Evolutionary conservation across 2,888 invertebrate species (phyloP).

Genomic region (Oithona nana): DNA sequence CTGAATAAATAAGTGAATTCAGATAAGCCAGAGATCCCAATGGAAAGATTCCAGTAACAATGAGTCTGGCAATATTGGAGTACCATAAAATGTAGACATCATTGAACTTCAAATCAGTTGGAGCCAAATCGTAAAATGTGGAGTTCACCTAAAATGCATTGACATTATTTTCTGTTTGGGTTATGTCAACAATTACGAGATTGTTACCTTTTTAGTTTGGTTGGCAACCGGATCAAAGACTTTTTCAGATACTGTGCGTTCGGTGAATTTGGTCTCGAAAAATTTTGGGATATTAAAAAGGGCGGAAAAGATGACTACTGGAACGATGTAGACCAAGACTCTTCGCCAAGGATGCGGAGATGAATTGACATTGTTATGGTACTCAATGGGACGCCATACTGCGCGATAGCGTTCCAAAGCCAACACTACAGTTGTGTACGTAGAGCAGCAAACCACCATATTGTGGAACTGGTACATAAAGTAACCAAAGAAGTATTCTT

Average conservation of each 20-base stretch:
- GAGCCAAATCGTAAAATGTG: not conserved
- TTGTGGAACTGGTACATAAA: conserved; percentile 16
- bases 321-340: conserved; percentile 5
- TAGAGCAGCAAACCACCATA: conserved; percentile 3
- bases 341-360: conserved; percentile 2
- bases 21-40: conserved; percentile 7
- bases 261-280: conserved; percentile 9
- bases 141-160: not conserved
- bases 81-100: conserved; percentile 12
- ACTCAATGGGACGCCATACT: conserved; percentile 14
- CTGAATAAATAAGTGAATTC: conserved; percentile 7
- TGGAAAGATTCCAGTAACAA: conserved; percentile 13
- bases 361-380: conserved; percentile 12
- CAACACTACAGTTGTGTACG: conserved; percentile 8
- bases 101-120: not conserved
- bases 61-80: conserved; percentile 9
- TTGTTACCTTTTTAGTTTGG: not conserved
- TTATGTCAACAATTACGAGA: not conserved
- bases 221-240: not conserved
- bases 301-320: conserved; percentile 8
- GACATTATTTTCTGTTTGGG: not conserved
- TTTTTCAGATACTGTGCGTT: not conserved
- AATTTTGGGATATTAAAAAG: conserved; percentile 10
- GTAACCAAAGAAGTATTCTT: conserved; percentile 13
- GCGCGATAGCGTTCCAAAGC: conserved; percentile 13